phyloP scores from a whole-genome alignment of 2,888 invertebrate genomes.

The Plebejus anna region DNA sequence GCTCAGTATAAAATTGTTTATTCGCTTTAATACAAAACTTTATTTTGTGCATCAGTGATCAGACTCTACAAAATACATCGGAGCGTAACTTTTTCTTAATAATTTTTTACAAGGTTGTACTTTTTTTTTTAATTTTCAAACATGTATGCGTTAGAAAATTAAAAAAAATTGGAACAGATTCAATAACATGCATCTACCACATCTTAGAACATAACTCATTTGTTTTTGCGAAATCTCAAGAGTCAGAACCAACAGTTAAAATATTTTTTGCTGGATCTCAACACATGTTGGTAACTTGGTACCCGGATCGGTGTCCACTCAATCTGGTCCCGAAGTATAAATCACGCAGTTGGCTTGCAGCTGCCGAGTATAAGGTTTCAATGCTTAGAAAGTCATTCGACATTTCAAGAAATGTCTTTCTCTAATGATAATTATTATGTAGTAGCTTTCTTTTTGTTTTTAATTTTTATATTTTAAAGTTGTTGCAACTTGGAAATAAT shows the following conservation, averaged over 20 bases:
- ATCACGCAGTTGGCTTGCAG: constrained; percentile 1
- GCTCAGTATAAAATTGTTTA: too few species aligned
- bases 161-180: neutral
- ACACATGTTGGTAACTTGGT: neutral
- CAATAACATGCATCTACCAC: neutral
- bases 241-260: neutral
- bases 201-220: neutral
- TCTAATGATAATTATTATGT: neutral
- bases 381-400: neutral
- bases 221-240: neutral
- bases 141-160: too few species aligned
- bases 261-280: neutral
- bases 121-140: too few species aligned
- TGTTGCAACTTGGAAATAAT: too few species aligned
- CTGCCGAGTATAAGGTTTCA: neutral
- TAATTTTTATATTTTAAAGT: too few species aligned
- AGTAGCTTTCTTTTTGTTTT: too few species aligned
- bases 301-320: neutral
- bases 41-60: too few species aligned
- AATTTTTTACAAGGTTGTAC: too few species aligned
- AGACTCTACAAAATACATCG: too few species aligned
- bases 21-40: too few species aligned
- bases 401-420: neutral
- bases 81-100: too few species aligned
- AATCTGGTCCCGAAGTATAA: neutral